Conservation (phyloP, 2,888 invertebrate species). For the Ectemnius lituratus region DNA sequence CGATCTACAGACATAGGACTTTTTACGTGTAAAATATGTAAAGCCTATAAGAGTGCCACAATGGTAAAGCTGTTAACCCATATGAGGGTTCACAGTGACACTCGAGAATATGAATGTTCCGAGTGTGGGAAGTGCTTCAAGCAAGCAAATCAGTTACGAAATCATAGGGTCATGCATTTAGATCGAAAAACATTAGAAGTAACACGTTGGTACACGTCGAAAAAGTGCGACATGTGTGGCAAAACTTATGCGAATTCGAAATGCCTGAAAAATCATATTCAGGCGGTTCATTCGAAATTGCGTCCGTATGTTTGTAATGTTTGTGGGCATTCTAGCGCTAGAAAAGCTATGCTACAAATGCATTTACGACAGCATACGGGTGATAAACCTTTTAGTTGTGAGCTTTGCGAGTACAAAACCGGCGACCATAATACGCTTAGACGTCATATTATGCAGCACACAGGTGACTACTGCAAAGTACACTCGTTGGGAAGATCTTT, state of each 20-base stretch:
- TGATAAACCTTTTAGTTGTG: slow-evolving; percentile 87
- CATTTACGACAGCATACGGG: slow-evolving; percentile 88
- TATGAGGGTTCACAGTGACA: slow-evolving; percentile 82
- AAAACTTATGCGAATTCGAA: slow-evolving; percentile 85
- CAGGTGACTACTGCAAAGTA: slow-evolving; percentile 71
- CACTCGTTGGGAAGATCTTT: slow-evolving; percentile 4
- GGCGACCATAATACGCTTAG: slow-evolving; percentile 88
- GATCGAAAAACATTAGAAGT: slow-evolving; percentile 73
- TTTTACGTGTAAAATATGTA: slow-evolving; percentile 81
- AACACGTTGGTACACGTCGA: slow-evolving; percentile 80
- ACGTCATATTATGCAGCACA: slow-evolving; percentile 83
- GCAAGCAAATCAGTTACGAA: slow-evolving; percentile 81
- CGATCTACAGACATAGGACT: slow-evolving; percentile 79
- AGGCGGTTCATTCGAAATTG: slow-evolving; percentile 86
- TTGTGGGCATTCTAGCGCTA: slow-evolving; percentile 85
- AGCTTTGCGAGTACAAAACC: slow-evolving; percentile 84
- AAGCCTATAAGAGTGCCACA: slow-evolving; percentile 80
- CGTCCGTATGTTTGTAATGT: slow-evolving; percentile 87
- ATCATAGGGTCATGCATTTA: slow-evolving; percentile 81
- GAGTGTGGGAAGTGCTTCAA: slow-evolving; percentile 83
- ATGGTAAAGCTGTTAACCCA: slow-evolving; percentile 82
- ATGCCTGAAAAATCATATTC: slow-evolving; percentile 84
- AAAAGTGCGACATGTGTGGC: slow-evolving; percentile 84
- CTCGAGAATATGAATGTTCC: slow-evolving; percentile 79
- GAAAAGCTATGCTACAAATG: slow-evolving; percentile 85